phyloP scores from a whole-genome alignment of 2,113 vertebrate genomes.

The Penelope pileata region DNA sequence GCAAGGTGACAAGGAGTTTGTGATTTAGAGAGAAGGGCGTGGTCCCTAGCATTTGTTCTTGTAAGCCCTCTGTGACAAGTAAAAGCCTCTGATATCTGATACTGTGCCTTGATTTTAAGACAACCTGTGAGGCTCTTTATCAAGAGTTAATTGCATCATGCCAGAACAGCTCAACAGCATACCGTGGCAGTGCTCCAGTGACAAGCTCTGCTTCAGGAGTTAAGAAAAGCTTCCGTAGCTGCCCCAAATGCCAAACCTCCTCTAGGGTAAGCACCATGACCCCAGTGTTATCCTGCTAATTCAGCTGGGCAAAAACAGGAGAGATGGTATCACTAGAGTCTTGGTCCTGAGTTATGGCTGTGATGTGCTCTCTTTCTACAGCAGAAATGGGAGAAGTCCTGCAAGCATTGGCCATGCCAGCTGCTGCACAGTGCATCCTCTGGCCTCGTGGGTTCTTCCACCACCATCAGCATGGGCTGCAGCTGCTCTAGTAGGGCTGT shows the following conservation, averaged over 20 bases:
- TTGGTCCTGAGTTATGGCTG: not conserved
- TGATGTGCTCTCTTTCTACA: not conserved
- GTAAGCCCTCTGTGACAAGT: not conserved
- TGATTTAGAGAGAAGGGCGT: not conserved
- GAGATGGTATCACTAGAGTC: rapidly evolving
- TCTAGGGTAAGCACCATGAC: not conserved
- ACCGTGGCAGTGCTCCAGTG: not conserved
- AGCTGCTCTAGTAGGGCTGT: not conserved
- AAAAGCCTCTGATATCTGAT: rapidly evolving
- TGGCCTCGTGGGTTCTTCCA: not conserved
- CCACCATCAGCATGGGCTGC: not conserved
- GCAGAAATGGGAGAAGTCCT: not conserved
- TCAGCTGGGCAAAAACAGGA: not conserved
- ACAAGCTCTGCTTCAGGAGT: not conserved
- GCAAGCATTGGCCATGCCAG: rapidly evolving
- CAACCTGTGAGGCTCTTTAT: not conserved
- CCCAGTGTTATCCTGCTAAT: not conserved
- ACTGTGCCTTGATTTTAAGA: not conserved
- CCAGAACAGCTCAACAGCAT: not conserved
- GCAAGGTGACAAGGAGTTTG: rapidly evolving
- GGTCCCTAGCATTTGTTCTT: not conserved
- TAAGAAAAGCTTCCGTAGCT: not conserved
- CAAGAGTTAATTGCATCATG: not conserved
- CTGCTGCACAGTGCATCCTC: rapidly evolving
- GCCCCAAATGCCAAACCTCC: not conserved